Base-by-base conservation (phyloP, 2,888 invertebrate species). In the Odiellus spinosus region DNA sequence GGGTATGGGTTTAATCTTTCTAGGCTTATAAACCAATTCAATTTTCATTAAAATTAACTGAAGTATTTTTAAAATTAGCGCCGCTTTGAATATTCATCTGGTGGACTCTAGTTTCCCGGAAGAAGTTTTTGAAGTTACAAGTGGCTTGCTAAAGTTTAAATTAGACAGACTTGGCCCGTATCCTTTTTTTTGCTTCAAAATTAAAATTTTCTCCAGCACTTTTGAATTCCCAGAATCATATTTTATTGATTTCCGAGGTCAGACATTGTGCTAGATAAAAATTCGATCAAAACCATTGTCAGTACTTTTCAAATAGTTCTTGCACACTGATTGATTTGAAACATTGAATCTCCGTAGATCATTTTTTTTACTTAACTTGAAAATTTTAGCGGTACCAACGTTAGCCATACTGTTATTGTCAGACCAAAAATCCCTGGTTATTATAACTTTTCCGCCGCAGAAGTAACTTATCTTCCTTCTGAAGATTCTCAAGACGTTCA, bases 401-500 rank as follows among this genome's bases (percentile, higher is more conserved):
- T 90, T 2, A 81, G 88, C 1, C 95, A 98, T 66, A 82, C 87
- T 3, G 82, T 91, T 17, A 83, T 96, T 6, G 80, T 96, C 11
- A 73, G 84, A 53, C 95, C 96, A 3, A 80, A 80, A 60, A 80
- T 79, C 61, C 52, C 50, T 40, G 96, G 96, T 26, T 86, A 87
- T 66, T 95, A 90, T 72, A 98, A 98, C 68, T 96, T 98, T 66
- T 85, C 93, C 2, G 80, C 93, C 44, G 96, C 96, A 52, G 85
- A 90, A 68, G 76, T 93, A 47, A 77, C 79, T 40, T 98, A 98
- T 70, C 80, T 78, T 60, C 73, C 81, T 40, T 77, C 79, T 52
- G 91, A 91, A 69, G 88, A 88, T 61, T 74, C 80, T 34, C 71
- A 76, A 58, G 76, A 77, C 67, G 79, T 79, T 64, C 61, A 62